Evolutionary conservation across 2,888 invertebrate species (phyloP).

Genomic region (Pollenia griseotomentosa): DNA sequence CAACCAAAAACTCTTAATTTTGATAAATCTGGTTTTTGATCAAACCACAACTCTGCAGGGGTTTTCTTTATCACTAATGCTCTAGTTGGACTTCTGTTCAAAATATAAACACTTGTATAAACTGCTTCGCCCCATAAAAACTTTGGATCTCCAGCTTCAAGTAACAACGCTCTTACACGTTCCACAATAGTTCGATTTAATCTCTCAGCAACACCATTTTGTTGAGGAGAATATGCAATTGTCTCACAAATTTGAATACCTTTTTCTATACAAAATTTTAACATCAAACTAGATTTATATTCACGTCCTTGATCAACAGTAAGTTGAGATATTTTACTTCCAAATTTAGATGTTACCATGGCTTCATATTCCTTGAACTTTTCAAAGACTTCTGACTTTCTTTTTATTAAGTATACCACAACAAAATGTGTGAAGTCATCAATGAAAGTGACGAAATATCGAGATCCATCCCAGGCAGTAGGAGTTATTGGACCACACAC

Average conservation of each 20-base stretch:
- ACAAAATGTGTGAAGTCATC: conserved; percentile 75
- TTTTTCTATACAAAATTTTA: conserved; percentile 71
- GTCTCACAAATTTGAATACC: conserved; percentile 74
- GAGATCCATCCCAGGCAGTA: conserved; percentile 71
- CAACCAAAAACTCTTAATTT: conserved; percentile 72
- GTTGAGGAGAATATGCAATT: conserved; percentile 62
- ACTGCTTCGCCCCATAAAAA: conserved; percentile 52
- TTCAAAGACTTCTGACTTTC: conserved; percentile 38
- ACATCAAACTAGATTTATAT: conserved; percentile 73
- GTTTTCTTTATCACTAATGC: conserved; percentile 61
- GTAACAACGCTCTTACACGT: conserved; percentile 52
- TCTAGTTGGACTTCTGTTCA: conserved; percentile 41
- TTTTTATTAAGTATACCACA: conserved; percentile 2
- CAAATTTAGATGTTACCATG: background rate
- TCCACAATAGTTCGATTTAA: conserved; percentile 27
- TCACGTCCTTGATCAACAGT: conserved; percentile 73
- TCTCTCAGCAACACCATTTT: conserved; percentile 60
- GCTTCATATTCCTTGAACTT: conserved; percentile 35
- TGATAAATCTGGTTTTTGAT: conserved; percentile 34
- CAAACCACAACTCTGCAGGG: conserved; percentile 69
- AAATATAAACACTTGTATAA: conserved; percentile 6
- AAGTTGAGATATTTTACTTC: conserved; percentile 22
- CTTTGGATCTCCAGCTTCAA: conserved; percentile 55
- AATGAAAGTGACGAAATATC: conserved; percentile 45
- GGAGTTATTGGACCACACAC: conserved; percentile 79